A percentile compares a stretch with the other conserved stretches of the same genome.
Conservation (phyloP, 2,888 invertebrate species). For the Lutraria lutraria region DNA sequence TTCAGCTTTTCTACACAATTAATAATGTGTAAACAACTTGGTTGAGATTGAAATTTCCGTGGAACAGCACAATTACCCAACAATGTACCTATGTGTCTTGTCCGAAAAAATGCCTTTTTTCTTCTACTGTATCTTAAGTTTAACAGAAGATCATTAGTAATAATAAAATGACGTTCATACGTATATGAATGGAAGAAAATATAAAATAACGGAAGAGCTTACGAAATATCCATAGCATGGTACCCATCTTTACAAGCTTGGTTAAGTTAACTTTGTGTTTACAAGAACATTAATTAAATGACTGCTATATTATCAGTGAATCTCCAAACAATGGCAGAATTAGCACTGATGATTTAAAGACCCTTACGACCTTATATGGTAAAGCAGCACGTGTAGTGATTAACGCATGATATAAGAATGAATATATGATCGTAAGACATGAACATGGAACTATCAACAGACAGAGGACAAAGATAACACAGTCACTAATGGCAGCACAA, state of each 20-base stretch:
- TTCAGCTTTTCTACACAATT: conserved; percentile 15
- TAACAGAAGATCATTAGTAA: background rate
- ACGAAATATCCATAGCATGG: background rate
- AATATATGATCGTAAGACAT: background rate
- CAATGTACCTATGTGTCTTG: too few relatives aligned
- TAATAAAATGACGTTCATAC: background rate
- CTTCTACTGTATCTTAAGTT: background rate
- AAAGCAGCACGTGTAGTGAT: background rate
- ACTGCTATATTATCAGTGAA: background rate
- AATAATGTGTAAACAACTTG: conserved; percentile 3
- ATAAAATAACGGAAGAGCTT: background rate
- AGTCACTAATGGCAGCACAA: background rate
- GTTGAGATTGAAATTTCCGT: background rate
- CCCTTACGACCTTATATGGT: background rate
- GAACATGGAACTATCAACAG: background rate
- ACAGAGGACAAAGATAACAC: background rate
- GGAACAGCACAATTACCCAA: too few relatives aligned
- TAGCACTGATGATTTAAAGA: background rate
- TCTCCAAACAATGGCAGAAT: background rate
- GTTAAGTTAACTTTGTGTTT: background rate
- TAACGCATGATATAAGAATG: conserved; percentile 14
- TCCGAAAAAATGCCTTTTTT: too few relatives aligned
- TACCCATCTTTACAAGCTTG: background rate
- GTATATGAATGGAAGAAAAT: background rate
- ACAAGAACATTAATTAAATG: background rate